Evolutionary conservation across 37 sponge, comb jelly and placozoan species (phyloP), one percentile per base, ranked within the genome.

Genomic region (Spongia lamella): DNA sequence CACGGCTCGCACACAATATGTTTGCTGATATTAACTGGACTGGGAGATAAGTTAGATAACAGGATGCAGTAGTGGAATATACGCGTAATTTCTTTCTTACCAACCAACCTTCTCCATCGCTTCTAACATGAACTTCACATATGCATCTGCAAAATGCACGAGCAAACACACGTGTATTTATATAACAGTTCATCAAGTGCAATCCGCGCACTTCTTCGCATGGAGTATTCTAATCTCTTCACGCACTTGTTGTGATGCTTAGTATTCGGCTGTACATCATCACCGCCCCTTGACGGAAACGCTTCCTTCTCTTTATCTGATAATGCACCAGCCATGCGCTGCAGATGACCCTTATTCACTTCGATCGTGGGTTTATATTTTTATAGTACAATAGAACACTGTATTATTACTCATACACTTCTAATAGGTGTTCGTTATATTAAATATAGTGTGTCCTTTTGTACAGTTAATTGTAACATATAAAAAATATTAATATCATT

Each of bases 1-100:
- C 96, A 95, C 2, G 96, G 96, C 31, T 95, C 96, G 78, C 96
- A 95, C 55, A 92, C 89, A 14, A 95, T 16, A 50, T 95, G 91
- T 53, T 39, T 70, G 14, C 59, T 70, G n/a, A 93, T 56, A 60
- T 82, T 67, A 27, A 93, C 91, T 70, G 89, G 88, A 90, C 94
- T 93, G 66, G 13, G 75, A 16, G 47, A 62, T 55, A 26, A 31
- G 25, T 30, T 27, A 32, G 32, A 26, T 7, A 30, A 64, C 26
- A 30, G 9, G 32, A 7, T 20, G 3, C 30, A 32, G 9, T 9
- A 43, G 5, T 9, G 20, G 15, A 38, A 67, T 26, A 11, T 67
- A 21, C 17, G 22, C 14, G 4, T 15, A 38, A n/a, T n/a, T n/a
- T n/a, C n/a, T 0, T 16, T 26, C 80, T 78, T 72, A 93, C 94